A percentile compares a stretch with the other conserved stretches of the same genome.
These are phyloP conservation scores for Clunio marinus DNA, from an alignment of 2,888 invertebrate species.

Conservation along the genomic window DNA sequence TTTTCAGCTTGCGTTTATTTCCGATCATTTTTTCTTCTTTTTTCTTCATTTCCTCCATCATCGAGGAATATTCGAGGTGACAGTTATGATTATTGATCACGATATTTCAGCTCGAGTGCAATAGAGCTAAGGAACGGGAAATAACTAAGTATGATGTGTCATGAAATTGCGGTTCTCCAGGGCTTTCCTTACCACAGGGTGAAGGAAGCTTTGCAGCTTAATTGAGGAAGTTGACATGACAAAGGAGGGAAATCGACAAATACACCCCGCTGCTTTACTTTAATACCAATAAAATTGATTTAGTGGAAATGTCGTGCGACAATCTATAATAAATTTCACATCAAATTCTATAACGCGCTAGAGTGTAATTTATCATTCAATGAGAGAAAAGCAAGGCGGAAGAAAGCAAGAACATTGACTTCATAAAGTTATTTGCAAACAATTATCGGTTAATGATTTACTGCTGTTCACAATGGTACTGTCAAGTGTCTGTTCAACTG, in stretches of 20 bases:
- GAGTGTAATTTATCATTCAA: conserved; percentile 3
- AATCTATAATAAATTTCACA: conserved; percentile 3
- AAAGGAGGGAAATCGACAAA: background rate
- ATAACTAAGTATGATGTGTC: no score
- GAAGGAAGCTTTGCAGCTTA: background rate
- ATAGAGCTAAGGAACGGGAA: background rate
- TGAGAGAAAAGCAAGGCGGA: background rate
- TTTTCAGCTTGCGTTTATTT: no score
- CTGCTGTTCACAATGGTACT: background rate
- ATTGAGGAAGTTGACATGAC: conserved; percentile 6
- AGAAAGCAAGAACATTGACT: background rate
- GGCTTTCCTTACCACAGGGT: background rate
- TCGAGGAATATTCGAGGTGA: background rate
- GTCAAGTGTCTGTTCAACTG: background rate
- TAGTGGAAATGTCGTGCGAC: background rate
- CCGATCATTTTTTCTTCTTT: no score
- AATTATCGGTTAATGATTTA: conserved; percentile 6
- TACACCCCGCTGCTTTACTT: background rate
- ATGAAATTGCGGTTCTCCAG: background rate
- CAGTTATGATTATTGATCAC: conserved; percentile 1
- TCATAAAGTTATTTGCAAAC: background rate
- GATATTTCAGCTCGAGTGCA: background rate
- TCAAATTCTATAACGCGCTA: background rate
- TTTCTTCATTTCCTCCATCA: no score
- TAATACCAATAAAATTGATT: conserved; percentile 6